phyloP scores from a whole-genome alignment of 2,888 invertebrate species.

The Chymomyza caudatula region DNA sequence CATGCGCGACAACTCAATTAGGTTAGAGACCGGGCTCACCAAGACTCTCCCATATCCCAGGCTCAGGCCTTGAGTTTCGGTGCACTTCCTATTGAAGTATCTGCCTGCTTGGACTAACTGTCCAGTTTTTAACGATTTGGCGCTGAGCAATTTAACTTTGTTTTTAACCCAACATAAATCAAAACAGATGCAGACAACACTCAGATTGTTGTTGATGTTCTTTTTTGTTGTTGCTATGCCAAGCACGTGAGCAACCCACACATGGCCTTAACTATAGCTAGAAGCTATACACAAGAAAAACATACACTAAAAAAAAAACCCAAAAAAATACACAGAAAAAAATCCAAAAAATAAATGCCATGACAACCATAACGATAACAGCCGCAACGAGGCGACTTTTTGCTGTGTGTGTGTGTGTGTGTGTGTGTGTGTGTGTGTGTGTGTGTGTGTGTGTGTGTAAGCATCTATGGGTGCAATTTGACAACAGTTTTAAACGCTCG shows the following conservation, averaged over 20 bases:
- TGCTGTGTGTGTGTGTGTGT: neutral
- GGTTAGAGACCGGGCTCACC: too few relatives aligned
- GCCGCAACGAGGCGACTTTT: neutral
- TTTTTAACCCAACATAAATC: neutral
- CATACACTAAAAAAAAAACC: neutral
- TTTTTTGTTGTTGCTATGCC: neutral
- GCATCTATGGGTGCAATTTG: neutral
- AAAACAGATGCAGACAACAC: neutral
- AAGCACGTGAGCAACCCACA: neutral
- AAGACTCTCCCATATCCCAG: neutral
- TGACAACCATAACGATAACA: neutral
- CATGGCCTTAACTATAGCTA: neutral
- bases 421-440: too few relatives aligned
- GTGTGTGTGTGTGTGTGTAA: neutral
- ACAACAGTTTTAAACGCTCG: slow-evolving; percentile 7
- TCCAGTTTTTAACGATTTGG: neutral
- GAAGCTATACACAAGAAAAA: neutral
- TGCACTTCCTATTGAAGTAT: neutral
- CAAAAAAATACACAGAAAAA: neutral
- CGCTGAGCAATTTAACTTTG: neutral
- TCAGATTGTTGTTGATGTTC: neutral
- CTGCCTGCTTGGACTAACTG: neutral
- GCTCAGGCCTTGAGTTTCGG: neutral
- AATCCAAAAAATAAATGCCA: neutral
- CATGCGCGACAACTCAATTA: too few relatives aligned